phyloP scores from a whole-genome alignment of 2,888 invertebrate species.

The Neoascia interrupta region DNA sequence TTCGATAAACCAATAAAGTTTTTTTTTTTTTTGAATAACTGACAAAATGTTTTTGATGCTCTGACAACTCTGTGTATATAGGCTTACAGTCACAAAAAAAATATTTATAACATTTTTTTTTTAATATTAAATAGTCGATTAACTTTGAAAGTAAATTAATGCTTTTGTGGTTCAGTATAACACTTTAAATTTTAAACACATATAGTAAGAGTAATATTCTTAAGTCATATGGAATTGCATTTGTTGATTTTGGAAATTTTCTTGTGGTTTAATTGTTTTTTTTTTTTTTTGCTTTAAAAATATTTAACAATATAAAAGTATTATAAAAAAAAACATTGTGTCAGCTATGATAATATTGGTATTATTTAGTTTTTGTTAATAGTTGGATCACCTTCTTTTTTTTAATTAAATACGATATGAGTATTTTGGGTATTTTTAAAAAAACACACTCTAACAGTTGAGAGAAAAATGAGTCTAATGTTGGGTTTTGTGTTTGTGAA shows the following conservation, averaged over 20 bases:
- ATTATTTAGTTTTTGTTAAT: conserved; percentile 69
- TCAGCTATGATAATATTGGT: conserved; percentile 79
- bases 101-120: background rate
- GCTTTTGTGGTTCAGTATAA: conserved; percentile 28
- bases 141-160: background rate
- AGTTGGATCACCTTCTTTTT: conserved; percentile 32
- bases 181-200: conserved; percentile 30
- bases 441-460: conserved; percentile 27
- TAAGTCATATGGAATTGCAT: conserved; percentile 62
- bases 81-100: conserved; percentile 54
- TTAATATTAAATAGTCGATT: background rate
- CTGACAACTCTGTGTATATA: conserved; percentile 70
- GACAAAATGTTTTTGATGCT: conserved; percentile 81
- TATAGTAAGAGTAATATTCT: conserved; percentile 33
- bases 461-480: conserved; percentile 17
- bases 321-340: conserved; percentile 78
- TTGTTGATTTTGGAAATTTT: conserved; percentile 57
- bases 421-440: conserved; percentile 23
- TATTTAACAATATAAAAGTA: conserved; percentile 73
- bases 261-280: conserved; percentile 35
- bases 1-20: conserved; percentile 29
- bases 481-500: conserved; percentile 2
- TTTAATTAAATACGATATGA: background rate
- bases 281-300: conserved; percentile 59
- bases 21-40: conserved; percentile 75